Conservation (phyloP, 2,888 invertebrate genomes). For the Shargacucullia verbasci region DNA sequence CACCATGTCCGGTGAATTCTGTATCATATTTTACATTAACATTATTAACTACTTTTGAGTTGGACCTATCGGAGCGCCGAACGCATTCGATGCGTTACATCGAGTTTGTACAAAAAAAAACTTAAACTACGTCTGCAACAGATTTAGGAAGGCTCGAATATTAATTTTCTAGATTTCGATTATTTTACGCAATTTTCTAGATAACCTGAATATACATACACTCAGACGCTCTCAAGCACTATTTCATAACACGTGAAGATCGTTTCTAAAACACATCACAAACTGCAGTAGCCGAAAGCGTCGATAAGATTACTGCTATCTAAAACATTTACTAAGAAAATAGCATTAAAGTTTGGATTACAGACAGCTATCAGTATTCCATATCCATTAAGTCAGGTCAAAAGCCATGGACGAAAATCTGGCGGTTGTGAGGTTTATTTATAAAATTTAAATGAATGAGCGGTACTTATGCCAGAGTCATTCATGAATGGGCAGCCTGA, state of each 20-base stretch:
- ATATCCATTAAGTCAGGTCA: slow-evolving; percentile 49
- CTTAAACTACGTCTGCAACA: no score
- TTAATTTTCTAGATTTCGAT: no score
- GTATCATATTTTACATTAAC: not conserved
- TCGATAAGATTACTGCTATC: slow-evolving; percentile 49
- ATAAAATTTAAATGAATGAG: slow-evolving; percentile 44
- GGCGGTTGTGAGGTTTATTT: slow-evolving; percentile 35
- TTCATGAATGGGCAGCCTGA: not conserved
- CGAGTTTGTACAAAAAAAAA: no score
- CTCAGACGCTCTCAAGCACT: slow-evolving; percentile 15
- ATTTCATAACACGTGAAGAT: slow-evolving; percentile 15
- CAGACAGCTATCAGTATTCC: slow-evolving; percentile 38
- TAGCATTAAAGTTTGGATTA: slow-evolving; percentile 42
- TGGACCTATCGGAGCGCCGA: no score
- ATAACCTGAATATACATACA: not conserved
- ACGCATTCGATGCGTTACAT: no score
- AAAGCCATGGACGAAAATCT: slow-evolving; percentile 43
- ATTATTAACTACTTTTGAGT: no score
- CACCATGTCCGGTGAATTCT: slow-evolving; percentile 9
- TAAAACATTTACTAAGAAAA: slow-evolving; percentile 44
- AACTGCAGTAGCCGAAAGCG: slow-evolving; percentile 41
- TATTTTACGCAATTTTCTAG: no score
- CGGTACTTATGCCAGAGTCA: slow-evolving; percentile 25
- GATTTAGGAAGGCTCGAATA: no score
- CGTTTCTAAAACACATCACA: slow-evolving; percentile 32